A percentile compares a stretch with the other conserved stretches of the same genome.
phyloP scores from a whole-genome alignment of 35 echinoderm and acorn worm species.

The Holothuria glaberrima region DNA sequence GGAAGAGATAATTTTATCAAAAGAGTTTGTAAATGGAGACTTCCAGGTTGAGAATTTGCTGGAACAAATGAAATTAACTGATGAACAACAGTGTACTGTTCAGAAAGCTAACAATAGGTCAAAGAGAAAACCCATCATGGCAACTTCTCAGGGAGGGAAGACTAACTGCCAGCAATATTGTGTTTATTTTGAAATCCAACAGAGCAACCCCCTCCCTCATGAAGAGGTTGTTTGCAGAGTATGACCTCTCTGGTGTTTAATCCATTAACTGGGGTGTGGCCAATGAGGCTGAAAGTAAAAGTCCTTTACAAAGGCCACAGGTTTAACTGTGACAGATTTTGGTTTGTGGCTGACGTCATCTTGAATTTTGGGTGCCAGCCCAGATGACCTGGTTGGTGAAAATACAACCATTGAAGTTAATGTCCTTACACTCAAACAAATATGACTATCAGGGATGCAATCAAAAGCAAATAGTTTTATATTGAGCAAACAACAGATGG shows the following conservation, averaged over 20 bases:
- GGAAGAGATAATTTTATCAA: too few relatives aligned
- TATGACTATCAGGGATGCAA: background rate
- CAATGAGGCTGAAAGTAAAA: constrained; percentile 15
- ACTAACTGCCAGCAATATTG: constrained; percentile 20
- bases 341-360: constrained; percentile 37
- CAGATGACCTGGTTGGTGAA: constrained; percentile 22
- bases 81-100: too few relatives aligned
- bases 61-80: too few relatives aligned
- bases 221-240: background rate
- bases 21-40: too few relatives aligned
- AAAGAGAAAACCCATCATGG: constrained; percentile 4
- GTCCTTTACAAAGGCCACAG: background rate
- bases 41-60: too few relatives aligned
- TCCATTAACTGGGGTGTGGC: constrained; percentile 35
- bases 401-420: constrained; percentile 40
- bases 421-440: constrained; percentile 42
- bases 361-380: constrained; percentile 23
- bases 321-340: background rate
- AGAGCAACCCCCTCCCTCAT: constrained; percentile 31
- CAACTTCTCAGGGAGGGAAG: constrained; percentile 5
- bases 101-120: background rate
- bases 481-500: background rate
- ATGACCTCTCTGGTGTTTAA: background rate
- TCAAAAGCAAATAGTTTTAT: constrained; percentile 31
- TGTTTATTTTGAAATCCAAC: background rate